Evolutionary conservation across 2,113 vertebrate species (phyloP), one percentile per base, ranked within the genome.

Genomic region (Ploceus nigricollis): DNA sequence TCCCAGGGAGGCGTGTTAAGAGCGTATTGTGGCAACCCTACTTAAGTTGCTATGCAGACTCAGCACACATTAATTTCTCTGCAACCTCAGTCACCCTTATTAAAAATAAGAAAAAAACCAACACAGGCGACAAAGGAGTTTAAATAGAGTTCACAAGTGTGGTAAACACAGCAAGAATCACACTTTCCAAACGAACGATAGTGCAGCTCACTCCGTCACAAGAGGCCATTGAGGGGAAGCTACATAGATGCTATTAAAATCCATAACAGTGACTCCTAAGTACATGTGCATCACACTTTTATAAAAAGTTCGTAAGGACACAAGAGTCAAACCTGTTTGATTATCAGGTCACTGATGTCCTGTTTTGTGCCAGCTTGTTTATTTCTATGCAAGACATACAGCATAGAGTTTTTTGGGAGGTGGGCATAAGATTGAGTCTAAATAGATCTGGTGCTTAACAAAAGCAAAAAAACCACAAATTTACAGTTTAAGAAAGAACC

Each of bases 1-100:
- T 95, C 78, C 68, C 6, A 2, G 57, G 58, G 65, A 81, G 33
- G 15, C 0, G 1, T 47, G 51, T n/a, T 54, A 48, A 69, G 31
- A 70, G 17, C 12, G 48, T 99, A 99, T 99, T 98, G 98, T 99
- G 99, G 99, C 99, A 99, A 99, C 99, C 99, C 99, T 99, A 99
- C 98, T 97, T 97, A 90, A 97, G 96, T 97, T 95, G 98, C 98
- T 98, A 98, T 97, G 98, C 98, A 98, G 98, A 98, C 97, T 99
- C 98, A 98, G 98, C 99, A 99, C 98, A 98, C 98, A 98, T 99
- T 99, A 98, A 99, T 99, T 98, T 97, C 98, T 98, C 98, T 96
- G 98, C 98, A 98, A 98, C 98, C 98, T 98, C 98, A 98, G 98
- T 98, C 98, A 98, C 98, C 98, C 98, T 98, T 98, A 99, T 98